Percentiles rank a stretch among this genome's conserved stretches.
Conservation (phyloP, 2,888 invertebrate species). For the Synanthedon andrenaeformis region DNA sequence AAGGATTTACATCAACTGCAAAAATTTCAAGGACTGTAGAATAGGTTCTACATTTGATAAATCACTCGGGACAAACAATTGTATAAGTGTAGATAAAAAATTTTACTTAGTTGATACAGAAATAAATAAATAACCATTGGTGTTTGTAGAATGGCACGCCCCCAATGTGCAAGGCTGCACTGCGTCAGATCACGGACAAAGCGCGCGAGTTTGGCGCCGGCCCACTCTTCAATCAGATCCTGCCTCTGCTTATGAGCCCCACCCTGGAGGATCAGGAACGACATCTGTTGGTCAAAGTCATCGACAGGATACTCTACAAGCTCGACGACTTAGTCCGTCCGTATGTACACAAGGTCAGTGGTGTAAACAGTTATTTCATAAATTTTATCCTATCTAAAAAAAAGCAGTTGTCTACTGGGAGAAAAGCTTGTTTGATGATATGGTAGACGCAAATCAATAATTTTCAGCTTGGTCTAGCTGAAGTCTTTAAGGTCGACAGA, state of each 20-base stretch:
- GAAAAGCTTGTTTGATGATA: too few relatives aligned
- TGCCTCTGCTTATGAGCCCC: slow-evolving; percentile 99
- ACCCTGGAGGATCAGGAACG: slow-evolving; percentile 99
- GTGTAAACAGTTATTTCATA: not conserved
- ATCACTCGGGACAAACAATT: too few relatives aligned
- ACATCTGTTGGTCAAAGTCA: slow-evolving; percentile 98
- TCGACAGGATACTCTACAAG: slow-evolving; percentile 98
- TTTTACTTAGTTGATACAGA: too few relatives aligned
- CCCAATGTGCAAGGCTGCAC: slow-evolving; percentile 98
- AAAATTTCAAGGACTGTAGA: too few relatives aligned
- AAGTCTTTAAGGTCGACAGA: too few relatives aligned
- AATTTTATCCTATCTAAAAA: not conserved
- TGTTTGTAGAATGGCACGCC: slow-evolving; percentile 89
- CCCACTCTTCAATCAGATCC: slow-evolving; percentile 97
- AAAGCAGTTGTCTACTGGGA: too few relatives aligned
- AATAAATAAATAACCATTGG: too few relatives aligned
- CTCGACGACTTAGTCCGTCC: slow-evolving; percentile 98
- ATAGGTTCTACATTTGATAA: too few relatives aligned
- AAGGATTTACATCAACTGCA: too few relatives aligned
- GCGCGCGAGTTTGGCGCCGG: slow-evolving; percentile 99
- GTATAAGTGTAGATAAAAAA: too few relatives aligned
- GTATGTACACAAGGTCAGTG: slow-evolving; percentile 92
- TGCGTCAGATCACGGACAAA: slow-evolving; percentile 98
- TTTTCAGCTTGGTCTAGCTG: too few relatives aligned
- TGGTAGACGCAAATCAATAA: too few relatives aligned